Evolutionary conservation across 92 coral and sea anemone genomes (phyloP).

Genomic region (Pocillopora grandis): DNA sequence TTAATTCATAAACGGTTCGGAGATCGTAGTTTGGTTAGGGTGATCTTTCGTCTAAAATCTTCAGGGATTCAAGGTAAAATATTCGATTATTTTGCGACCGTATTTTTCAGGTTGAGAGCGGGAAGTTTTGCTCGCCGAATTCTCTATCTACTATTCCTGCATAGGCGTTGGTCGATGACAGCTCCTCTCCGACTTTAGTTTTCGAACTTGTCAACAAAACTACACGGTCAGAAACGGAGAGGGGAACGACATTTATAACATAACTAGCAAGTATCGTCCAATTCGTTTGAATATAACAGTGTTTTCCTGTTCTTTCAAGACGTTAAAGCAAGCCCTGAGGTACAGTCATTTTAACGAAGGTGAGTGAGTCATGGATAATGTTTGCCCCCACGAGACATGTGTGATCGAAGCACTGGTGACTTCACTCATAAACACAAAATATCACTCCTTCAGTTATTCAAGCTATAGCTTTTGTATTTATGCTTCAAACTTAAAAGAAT

Average conservation of each 20-base stretch:
- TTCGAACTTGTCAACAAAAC: slow-evolving; percentile 42
- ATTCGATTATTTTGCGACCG: slow-evolving; percentile 6
- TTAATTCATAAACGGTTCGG: slow-evolving; percentile 76
- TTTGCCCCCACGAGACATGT: slow-evolving; percentile 24
- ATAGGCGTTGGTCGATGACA: slow-evolving; percentile 8
- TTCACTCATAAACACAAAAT: slow-evolving; percentile 44
- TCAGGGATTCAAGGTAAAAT: slow-evolving; percentile 61
- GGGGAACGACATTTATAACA: not conserved
- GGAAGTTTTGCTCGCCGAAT: not conserved
- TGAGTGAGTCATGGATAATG: slow-evolving; percentile 10
- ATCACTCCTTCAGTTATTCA: slow-evolving; percentile 3
- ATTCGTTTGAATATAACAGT: not conserved
- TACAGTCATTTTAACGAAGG: slow-evolving; percentile 36
- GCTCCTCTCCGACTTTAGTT: slow-evolving; percentile 5
- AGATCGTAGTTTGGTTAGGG: slow-evolving; percentile 68
- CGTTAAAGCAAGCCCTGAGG: slow-evolving; percentile 52
- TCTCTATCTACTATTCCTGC: not conserved
- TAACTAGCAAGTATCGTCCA: not conserved
- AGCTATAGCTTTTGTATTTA: not conserved
- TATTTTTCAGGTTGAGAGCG: not conserved
- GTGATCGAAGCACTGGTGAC: slow-evolving; percentile 25
- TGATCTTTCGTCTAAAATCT: slow-evolving; percentile 47
- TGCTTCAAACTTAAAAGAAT: not conserved
- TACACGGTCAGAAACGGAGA: slow-evolving; percentile 1
- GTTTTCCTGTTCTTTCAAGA: slow-evolving; percentile 16